Percentiles rank a stretch among this genome's conserved stretches.
Conservation (phyloP, 2,113 vertebrate species). For the Eurystomus gularis region DNA sequence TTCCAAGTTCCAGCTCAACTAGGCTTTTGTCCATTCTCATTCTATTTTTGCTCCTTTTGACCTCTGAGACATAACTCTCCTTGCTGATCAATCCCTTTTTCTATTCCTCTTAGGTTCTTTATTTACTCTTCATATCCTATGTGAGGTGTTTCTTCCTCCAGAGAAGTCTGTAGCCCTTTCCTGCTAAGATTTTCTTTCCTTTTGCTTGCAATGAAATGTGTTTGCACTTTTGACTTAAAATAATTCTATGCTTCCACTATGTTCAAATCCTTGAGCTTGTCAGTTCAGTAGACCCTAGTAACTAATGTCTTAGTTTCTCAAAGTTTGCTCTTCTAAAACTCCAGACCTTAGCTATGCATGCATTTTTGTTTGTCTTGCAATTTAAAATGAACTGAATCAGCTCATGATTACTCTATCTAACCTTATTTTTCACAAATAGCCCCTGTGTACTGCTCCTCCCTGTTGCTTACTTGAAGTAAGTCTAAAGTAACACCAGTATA, state of each 20-base stretch:
- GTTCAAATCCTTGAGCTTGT: not conserved
- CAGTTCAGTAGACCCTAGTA: not conserved
- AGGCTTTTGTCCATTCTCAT: not conserved
- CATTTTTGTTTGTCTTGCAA: not conserved
- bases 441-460: not conserved
- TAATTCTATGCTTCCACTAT: not conserved
- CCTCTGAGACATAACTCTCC: not conserved
- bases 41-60: not conserved
- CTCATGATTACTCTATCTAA: not conserved
- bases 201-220: not conserved
- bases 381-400: not conserved
- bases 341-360: not conserved
- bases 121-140: not conserved
- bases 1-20: not conserved
- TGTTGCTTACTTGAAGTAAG: not conserved
- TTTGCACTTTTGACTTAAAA: slow-evolving; percentile 10
- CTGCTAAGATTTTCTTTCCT: not conserved
- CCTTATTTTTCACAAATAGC: not conserved
- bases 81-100: slow-evolving; percentile 22
- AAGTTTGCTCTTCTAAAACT: not conserved
- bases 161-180: not conserved
- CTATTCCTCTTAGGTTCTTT: not conserved
- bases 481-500: not conserved
- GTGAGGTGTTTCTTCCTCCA: not conserved
- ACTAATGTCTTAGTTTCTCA: not conserved